Conservation (phyloP, 2,113 vertebrate species). For the Hylia prasina region DNA sequence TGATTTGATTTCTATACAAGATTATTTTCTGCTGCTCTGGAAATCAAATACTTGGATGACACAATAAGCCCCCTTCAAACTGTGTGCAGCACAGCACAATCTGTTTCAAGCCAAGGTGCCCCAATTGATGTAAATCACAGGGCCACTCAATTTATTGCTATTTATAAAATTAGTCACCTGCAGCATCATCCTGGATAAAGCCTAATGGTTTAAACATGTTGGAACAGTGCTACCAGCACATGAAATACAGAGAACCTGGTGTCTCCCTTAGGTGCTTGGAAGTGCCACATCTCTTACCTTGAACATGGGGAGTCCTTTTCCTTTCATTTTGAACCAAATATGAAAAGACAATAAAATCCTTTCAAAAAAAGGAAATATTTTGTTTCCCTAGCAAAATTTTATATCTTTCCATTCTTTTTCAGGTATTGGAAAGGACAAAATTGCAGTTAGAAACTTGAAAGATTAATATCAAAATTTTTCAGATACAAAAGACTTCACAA, state of each 20-base stretch:
- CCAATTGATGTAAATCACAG: not conserved
- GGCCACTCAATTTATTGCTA: not conserved
- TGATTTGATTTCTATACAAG: not conserved
- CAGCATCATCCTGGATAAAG: not conserved
- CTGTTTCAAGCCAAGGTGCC: not conserved
- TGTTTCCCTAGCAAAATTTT: not conserved
- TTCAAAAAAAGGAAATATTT: not conserved
- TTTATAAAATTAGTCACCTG: conserved; percentile 40
- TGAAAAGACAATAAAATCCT: not conserved
- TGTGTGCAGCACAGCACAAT: not conserved
- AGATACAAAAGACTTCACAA: not conserved
- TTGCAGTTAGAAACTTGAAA: not conserved
- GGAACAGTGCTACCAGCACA: not conserved
- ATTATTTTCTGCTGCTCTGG: not conserved
- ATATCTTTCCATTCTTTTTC: not conserved
- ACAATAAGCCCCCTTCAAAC: conserved; percentile 21
- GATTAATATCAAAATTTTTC: not conserved
- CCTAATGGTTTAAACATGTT: not conserved
- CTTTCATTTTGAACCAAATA: not conserved
- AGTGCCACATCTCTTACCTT: not conserved
- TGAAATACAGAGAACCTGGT: not conserved
- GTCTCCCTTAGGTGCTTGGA: not conserved
- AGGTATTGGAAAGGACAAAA: not conserved
- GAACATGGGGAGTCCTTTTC: not conserved
- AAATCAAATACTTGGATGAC: conserved; percentile 13